These are phyloP conservation scores for Novumbra hubbsi DNA, from an alignment of 2,797 vertebrate species.

Conservation along the genomic window DNA sequence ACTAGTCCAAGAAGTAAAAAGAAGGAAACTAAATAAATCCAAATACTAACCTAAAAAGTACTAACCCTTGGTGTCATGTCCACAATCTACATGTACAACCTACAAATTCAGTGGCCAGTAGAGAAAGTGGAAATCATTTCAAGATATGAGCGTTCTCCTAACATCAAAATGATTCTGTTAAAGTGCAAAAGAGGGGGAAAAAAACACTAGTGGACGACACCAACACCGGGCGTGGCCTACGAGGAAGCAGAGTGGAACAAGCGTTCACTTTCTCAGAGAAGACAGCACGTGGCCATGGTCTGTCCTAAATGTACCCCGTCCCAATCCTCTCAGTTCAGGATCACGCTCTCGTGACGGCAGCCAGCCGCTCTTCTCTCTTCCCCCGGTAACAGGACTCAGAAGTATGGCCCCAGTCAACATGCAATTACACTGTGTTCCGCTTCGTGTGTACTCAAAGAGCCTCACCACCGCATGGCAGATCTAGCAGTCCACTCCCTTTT, in stretches of 20 bases:
- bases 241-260: conserved; percentile 21
- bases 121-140: too few species aligned
- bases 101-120: too few species aligned
- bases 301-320: conserved; percentile 29
- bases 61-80: background rate
- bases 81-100: background rate
- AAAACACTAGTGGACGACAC: too few species aligned
- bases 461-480: conserved; percentile 35
- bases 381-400: conserved; percentile 27
- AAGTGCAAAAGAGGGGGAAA: too few species aligned
- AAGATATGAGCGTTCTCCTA: too few species aligned
- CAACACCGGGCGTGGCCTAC: background rate
- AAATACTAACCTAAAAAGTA: background rate
- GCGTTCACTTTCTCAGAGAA: conserved; percentile 19
- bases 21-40: background rate
- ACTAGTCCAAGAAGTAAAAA: background rate
- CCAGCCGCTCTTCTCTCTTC: conserved; percentile 40
- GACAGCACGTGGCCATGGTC: conserved; percentile 11
- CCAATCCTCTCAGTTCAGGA: conserved; percentile 27
- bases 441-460: conserved; percentile 20
- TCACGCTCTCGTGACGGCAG: conserved; percentile 40
- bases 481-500: conserved; percentile 20
- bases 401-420: conserved; percentile 32
- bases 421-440: conserved; percentile 19
- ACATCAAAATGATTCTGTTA: too few species aligned